Conservation (phyloP, 2,113 vertebrate genomes). For the Chrysemys picta region DNA sequence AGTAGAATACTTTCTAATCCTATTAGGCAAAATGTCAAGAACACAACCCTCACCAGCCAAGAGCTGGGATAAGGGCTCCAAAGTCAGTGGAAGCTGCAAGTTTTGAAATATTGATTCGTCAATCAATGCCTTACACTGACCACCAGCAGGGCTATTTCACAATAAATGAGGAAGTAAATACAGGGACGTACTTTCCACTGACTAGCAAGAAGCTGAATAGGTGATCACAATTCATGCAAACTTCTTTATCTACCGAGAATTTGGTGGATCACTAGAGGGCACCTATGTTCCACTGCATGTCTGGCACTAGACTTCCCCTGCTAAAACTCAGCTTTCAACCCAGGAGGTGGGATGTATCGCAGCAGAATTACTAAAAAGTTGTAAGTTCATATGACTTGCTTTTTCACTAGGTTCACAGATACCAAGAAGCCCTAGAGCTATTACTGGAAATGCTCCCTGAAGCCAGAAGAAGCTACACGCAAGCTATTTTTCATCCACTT, state of each 20-base stretch:
- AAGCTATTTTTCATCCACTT: neutral
- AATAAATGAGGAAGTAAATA: neutral
- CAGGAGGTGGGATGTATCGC: neutral
- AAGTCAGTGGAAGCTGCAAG: neutral
- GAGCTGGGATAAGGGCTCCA: neutral
- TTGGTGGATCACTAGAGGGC: conserved; percentile 58
- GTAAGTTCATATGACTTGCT: neutral
- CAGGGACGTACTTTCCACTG: rapidly evolving
- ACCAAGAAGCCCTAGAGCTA: neutral
- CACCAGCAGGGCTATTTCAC: neutral
- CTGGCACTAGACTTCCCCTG: neutral
- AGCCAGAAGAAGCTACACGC: neutral
- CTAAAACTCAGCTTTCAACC: neutral
- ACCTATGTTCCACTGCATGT: neutral
- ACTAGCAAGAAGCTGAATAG: neutral
- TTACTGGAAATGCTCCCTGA: neutral
- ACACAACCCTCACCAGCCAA: neutral
- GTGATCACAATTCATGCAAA: neutral
- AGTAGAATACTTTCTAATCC: neutral
- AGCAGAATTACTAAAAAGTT: neutral
- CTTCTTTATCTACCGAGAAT: neutral
- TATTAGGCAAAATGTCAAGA: neutral
- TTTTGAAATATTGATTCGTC: neutral
- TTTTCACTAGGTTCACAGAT: neutral
- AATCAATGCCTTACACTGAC: neutral